These are phyloP conservation scores for Flexamia atlantica DNA, from an alignment of 2,888 invertebrate species.

Conservation along the genomic window DNA sequence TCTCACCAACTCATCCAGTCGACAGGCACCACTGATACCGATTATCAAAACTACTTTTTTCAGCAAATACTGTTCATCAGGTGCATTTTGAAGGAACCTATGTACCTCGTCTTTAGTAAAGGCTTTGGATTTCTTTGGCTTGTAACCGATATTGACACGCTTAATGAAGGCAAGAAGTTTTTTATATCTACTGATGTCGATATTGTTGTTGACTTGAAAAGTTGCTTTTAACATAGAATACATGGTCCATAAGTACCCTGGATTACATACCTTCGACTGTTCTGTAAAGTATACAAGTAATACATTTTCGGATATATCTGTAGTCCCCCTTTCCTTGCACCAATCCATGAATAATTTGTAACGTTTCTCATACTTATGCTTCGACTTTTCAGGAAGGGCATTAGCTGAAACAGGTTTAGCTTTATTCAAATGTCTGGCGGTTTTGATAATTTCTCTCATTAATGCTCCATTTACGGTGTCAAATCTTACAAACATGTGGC, in stretches of 20 bases:
- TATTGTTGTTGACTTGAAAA: slow-evolving; percentile 29
- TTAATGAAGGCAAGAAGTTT: neutral
- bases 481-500: too few relatives aligned
- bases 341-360: neutral
- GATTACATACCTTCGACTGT: slow-evolving; percentile 8
- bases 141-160: neutral
- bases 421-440: too few relatives aligned
- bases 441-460: too few relatives aligned
- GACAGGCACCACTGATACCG: slow-evolving; percentile 67
- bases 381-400: neutral
- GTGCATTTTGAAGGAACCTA: slow-evolving; percentile 7
- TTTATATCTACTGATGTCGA: neutral
- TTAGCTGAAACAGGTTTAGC: neutral
- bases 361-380: neutral
- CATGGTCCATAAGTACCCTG: neutral
- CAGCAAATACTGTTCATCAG: slow-evolving; percentile 37
- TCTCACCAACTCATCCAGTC: slow-evolving; percentile 65
- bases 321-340: neutral
- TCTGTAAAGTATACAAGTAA: slow-evolving; percentile 13
- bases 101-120: slow-evolving; percentile 5
- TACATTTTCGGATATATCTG: neutral
- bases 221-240: slow-evolving; percentile 41
- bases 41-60: slow-evolving; percentile 65
- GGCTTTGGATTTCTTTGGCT: slow-evolving; percentile 16
- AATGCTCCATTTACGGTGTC: too few relatives aligned